A percentile compares a stretch with the other conserved stretches of the same genome.
Conservation (phyloP, 1,140 invertebrate genomes). For the Penaeus vannamei region DNA sequence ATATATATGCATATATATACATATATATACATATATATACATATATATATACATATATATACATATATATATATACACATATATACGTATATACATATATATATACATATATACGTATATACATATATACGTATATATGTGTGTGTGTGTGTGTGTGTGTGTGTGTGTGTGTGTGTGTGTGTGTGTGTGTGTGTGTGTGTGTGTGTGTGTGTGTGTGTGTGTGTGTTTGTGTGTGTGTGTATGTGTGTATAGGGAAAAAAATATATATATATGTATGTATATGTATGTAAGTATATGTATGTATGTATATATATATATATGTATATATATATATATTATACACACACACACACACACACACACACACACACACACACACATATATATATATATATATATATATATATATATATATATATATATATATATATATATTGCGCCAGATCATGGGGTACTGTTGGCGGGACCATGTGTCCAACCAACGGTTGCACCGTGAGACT, state of each 20-base stretch:
- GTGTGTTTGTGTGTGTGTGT: not conserved
- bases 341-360: not conserved
- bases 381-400: constrained; percentile 7
- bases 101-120: not conserved
- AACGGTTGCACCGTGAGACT: too few relatives aligned
- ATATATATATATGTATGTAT: not conserved
- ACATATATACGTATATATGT: not conserved
- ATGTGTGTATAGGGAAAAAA: not conserved
- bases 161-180: constrained; percentile 4
- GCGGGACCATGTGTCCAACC: too few relatives aligned
- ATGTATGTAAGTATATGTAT: not conserved
- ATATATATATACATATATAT: not conserved
- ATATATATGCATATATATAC: constrained; percentile 30
- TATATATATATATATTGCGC: not conserved
- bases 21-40: constrained; percentile 19
- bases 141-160: too few relatives aligned
- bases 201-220: not conserved
- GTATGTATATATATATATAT: not conserved
- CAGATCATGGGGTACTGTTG: too few relatives aligned
- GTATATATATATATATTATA: constrained; percentile 1
- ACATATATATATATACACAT: constrained; percentile 13
- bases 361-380: not conserved
- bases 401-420: constrained; percentile 7
- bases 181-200: not conserved
- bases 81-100: constrained; percentile 2